phyloP scores from a whole-genome alignment of 2,888 invertebrate genomes.

The Cabera pusaria region DNA sequence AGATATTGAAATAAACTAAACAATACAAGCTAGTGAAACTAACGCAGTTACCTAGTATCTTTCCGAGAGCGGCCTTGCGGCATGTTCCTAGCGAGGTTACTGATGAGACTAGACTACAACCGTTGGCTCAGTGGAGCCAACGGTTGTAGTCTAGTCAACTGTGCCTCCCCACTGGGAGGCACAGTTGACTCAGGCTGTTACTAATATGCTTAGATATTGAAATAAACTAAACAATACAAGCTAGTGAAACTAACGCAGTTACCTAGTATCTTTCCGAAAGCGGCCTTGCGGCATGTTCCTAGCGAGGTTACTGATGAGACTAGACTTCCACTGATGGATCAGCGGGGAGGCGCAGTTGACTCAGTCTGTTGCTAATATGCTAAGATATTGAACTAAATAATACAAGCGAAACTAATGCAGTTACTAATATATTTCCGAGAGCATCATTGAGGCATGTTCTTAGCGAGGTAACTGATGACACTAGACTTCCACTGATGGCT shows the following conservation, averaged over 20 bases:
- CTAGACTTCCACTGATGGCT: slow-evolving; percentile 92
- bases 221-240: slow-evolving; percentile 19
- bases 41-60: slow-evolving; percentile 85
- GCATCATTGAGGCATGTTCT: slow-evolving; percentile 88
- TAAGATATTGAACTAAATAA: slow-evolving; percentile 44
- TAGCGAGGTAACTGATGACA: slow-evolving; percentile 90
- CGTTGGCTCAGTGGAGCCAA: slow-evolving; percentile 89
- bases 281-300: slow-evolving; percentile 90
- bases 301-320: slow-evolving; percentile 89
- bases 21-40: slow-evolving; percentile 79
- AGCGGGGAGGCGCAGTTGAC: slow-evolving; percentile 82
- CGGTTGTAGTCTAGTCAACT: no score
- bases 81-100: slow-evolving; percentile 89
- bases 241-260: slow-evolving; percentile 86
- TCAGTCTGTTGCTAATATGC: slow-evolving; percentile 74
- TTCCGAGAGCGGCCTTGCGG: slow-evolving; percentile 89
- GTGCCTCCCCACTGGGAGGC: no score
- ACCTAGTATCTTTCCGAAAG: slow-evolving; percentile 86
- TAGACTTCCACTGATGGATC: slow-evolving; percentile 92
- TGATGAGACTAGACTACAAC: slow-evolving; percentile 91
- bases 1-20: slow-evolving; percentile 39
- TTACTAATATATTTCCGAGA: slow-evolving; percentile 87
- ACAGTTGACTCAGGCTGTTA: slow-evolving; percentile 73
- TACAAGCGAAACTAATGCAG: slow-evolving; percentile 70
- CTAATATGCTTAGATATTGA: slow-evolving; percentile 66